A percentile compares a stretch with the other conserved stretches of the same genome.
Conservation (phyloP, 1,140 invertebrate species). For the Drosophila arawakana region DNA sequence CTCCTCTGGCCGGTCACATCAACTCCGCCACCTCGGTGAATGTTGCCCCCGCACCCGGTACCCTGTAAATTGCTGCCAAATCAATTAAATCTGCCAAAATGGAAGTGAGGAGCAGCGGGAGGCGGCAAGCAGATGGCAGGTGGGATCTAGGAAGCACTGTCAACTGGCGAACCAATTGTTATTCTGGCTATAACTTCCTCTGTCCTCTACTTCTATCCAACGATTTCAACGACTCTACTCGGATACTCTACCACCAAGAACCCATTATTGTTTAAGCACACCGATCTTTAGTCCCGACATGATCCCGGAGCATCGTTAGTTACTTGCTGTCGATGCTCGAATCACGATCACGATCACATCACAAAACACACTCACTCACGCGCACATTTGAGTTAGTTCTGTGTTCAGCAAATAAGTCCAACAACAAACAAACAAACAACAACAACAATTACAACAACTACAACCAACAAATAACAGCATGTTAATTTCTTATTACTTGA, state of each 20-base stretch:
- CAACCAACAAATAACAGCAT: slow-evolving; percentile 80
- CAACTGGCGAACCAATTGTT: slow-evolving; percentile 31
- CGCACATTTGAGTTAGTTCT: slow-evolving; percentile 50
- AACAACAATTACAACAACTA: slow-evolving; percentile 70
- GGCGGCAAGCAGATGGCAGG: slow-evolving; percentile 10
- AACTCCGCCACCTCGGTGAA: slow-evolving; percentile 84
- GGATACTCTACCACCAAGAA: slow-evolving; percentile 56
- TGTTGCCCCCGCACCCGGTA: slow-evolving; percentile 85
- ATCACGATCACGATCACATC: slow-evolving; percentile 18
- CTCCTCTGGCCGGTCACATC: slow-evolving; percentile 85
- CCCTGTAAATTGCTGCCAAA: slow-evolving; percentile 63
- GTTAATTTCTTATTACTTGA: slow-evolving; percentile 77
- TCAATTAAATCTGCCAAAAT: slow-evolving; percentile 55
- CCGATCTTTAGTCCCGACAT: slow-evolving; percentile 72
- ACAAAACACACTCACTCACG: slow-evolving; percentile 56
- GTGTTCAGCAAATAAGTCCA: slow-evolving; percentile 76
- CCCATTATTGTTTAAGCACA: slow-evolving; percentile 71
- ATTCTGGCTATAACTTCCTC: slow-evolving; percentile 26
- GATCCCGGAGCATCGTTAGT: slow-evolving; percentile 8
- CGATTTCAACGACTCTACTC: slow-evolving; percentile 60
- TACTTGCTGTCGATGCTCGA: background rate
- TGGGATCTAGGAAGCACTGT: background rate
- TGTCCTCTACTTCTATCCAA: slow-evolving; percentile 60
- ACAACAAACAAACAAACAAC: slow-evolving; percentile 65
- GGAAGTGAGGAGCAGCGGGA: slow-evolving; percentile 39